These are phyloP conservation scores for Delia radicum DNA, from an alignment of 1,140 invertebrate species.

Conservation along the genomic window DNA sequence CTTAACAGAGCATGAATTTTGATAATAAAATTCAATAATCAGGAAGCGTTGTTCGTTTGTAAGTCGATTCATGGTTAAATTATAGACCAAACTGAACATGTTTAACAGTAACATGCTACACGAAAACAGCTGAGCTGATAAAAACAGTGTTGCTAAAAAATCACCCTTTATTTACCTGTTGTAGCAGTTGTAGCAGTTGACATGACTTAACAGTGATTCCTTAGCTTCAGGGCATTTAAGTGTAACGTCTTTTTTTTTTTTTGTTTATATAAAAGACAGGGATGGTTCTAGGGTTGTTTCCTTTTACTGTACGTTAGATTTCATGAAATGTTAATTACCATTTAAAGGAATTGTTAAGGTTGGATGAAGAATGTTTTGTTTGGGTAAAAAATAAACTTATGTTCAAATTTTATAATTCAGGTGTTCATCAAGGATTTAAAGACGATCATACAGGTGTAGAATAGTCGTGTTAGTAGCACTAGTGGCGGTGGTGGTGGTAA, in stretches of 20 bases:
- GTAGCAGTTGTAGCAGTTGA: no score
- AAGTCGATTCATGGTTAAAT: no score
- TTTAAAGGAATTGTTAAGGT: constrained; percentile 1
- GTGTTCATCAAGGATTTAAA: not conserved
- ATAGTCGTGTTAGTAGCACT: no score
- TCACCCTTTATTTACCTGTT: not conserved
- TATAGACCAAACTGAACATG: no score
- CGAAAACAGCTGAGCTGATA: no score
- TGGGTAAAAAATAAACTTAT: not conserved
- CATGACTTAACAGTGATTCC: not conserved
- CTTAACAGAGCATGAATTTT: no score
- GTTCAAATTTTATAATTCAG: not conserved
- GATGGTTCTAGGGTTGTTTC: not conserved
- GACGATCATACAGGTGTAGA: not conserved
- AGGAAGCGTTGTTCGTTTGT: no score
- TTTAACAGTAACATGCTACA: no score
- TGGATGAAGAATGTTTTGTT: not conserved
- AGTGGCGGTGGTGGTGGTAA: not conserved
- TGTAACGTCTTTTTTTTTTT: not conserved
- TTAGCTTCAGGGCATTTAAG: not conserved
- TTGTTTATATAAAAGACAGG: not conserved
- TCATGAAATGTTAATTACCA: not conserved
- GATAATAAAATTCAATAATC: no score
- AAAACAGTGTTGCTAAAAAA: no score
- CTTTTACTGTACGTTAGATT: not conserved